Evolutionary conservation across 2,113 vertebrate species (phyloP).

Genomic region (Oreochromis spilurus): DNA sequence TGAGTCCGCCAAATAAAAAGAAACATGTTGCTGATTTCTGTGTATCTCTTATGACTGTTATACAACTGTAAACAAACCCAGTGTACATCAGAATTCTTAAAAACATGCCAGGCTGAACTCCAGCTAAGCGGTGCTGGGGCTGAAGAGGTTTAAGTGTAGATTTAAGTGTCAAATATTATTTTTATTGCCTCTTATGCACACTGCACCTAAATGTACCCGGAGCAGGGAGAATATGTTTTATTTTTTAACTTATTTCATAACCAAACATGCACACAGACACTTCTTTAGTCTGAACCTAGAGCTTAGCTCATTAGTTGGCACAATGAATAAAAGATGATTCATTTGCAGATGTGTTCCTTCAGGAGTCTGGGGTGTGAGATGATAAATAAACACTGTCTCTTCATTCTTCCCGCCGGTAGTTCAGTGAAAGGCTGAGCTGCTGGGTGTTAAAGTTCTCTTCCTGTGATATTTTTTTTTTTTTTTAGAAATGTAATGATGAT

Average conservation of each 20-base stretch:
- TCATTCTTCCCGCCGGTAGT: not conserved
- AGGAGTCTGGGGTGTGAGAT: slow-evolving; percentile 38
- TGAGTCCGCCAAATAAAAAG: not conserved
- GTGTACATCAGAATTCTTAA: slow-evolving; percentile 1
- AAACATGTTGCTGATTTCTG: not conserved
- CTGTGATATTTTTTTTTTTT: too few species aligned
- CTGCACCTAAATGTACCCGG: not conserved
- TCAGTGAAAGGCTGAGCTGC: not conserved
- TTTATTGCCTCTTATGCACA: not conserved
- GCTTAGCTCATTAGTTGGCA: slow-evolving; percentile 60
- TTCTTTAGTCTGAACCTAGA: not conserved
- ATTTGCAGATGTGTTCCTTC: slow-evolving; percentile 43
- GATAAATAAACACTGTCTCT: slow-evolving; percentile 41
- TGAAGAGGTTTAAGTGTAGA: not conserved
- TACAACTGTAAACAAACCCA: slow-evolving; percentile 1
- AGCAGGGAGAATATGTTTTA: not conserved
- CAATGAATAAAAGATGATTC: slow-evolving; percentile 57
- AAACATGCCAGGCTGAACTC: not conserved
- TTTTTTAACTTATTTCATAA: not conserved
- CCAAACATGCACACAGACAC: slow-evolving; percentile 5
- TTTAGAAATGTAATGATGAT: too few species aligned
- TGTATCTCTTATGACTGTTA: not conserved
- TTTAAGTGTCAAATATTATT: not conserved
- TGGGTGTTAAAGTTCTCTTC: not conserved
- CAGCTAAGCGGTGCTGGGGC: not conserved